Percentiles rank a stretch among this genome's conserved stretches.
phyloP scores from a whole-genome alignment of 1,140 invertebrate species.

The Metopolophium dirhodum region DNA sequence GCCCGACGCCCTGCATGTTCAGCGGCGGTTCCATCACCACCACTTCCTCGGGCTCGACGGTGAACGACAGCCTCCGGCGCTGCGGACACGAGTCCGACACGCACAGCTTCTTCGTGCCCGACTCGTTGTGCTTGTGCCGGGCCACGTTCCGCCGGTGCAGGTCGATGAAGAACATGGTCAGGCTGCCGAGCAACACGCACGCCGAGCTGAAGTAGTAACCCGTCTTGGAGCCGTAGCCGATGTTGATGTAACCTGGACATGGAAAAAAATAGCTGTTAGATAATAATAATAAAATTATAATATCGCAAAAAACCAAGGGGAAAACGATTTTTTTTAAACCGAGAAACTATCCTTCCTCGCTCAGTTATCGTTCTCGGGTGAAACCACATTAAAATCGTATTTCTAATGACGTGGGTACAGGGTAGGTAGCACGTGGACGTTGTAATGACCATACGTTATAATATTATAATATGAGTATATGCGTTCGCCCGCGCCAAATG shows the following conservation, averaged over 20 bases:
- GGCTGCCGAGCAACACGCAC: constrained; percentile 76
- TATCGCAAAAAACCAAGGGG: background rate
- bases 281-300: background rate
- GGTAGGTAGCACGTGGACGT: background rate
- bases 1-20: constrained; percentile 69
- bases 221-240: constrained; percentile 74
- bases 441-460: background rate
- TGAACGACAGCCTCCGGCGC: constrained; percentile 68
- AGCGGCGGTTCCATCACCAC: constrained; percentile 61
- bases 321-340: background rate
- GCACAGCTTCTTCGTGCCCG: constrained; percentile 68
- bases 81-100: constrained; percentile 68
- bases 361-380: background rate
- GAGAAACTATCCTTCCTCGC: background rate
- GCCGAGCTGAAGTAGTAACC: constrained; percentile 84
- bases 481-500: background rate
- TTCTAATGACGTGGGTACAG: too few species aligned
- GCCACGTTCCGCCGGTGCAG: constrained; percentile 75
- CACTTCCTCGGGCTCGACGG: constrained; percentile 69
- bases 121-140: constrained; percentile 72
- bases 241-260: constrained; percentile 77
- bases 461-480: background rate
- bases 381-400: too few species aligned
- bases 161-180: constrained; percentile 81
- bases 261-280: background rate